Conservation (phyloP, 2,797 vertebrate species). For the Esox masquinongy region DNA sequence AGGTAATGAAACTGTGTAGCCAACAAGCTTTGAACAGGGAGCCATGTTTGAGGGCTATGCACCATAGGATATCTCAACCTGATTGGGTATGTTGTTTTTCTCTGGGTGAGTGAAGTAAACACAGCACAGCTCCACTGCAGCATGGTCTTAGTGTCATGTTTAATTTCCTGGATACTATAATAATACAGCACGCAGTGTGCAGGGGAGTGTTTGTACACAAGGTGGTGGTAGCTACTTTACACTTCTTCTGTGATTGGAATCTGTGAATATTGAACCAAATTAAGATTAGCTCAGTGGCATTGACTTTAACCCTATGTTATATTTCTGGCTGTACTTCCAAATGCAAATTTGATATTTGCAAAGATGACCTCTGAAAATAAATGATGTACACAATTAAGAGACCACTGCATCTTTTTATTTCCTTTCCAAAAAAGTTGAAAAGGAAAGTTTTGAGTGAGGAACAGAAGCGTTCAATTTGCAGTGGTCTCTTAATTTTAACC, state of each 20-base stretch:
- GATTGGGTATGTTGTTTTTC: conserved; percentile 21
- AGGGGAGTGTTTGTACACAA: conserved; percentile 77
- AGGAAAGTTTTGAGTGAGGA: no score
- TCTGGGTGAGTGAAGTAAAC: conserved; percentile 42
- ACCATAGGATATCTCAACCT: not conserved
- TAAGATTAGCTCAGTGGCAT: not conserved
- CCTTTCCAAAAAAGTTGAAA: no score
- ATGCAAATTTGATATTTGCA: not conserved
- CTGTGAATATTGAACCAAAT: not conserved
- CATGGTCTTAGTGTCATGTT: conserved; percentile 67
- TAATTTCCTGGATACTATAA: conserved; percentile 69
- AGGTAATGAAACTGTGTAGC: conserved; percentile 72
- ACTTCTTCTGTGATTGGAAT: conserved; percentile 35
- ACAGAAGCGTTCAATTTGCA: no score
- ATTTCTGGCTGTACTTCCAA: not conserved
- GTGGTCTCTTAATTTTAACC: no score
- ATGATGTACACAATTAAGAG: not conserved
- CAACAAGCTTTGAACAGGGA: conserved; percentile 44
- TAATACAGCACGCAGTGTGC: conserved; percentile 56
- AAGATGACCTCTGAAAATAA: not conserved
- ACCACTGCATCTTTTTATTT: no score
- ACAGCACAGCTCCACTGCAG: conserved; percentile 35
- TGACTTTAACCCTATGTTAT: not conserved
- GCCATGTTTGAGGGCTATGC: conserved; percentile 9
- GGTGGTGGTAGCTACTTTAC: conserved; percentile 77